These are phyloP conservation scores for Nephila pilipes DNA, from an alignment of 1,140 invertebrate species.

Conservation along the genomic window DNA sequence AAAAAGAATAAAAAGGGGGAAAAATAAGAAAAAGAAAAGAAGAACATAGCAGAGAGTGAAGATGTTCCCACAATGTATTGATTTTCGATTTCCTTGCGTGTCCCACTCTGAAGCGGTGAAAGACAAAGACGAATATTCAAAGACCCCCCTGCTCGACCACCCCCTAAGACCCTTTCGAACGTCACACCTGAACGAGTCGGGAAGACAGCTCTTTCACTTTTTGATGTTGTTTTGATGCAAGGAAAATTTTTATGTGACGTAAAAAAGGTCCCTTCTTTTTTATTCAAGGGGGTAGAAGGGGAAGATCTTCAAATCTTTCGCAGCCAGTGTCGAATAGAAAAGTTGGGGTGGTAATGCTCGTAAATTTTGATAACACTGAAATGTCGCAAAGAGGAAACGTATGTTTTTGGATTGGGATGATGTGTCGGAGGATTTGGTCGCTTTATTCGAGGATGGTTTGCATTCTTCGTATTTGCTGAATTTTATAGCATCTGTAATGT, in stretches of 20 bases:
- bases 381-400: not conserved
- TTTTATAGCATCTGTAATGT: no score
- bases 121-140: conserved; percentile 75
- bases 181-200: conserved; percentile 51
- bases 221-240: conserved; percentile 61
- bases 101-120: conserved; percentile 3
- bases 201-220: conserved; percentile 48
- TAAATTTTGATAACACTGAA: conserved; percentile 1
- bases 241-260: conserved; percentile 57
- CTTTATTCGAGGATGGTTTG: not conserved
- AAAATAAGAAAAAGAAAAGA: conserved; percentile 31
- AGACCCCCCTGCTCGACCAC: not conserved
- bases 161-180: not conserved
- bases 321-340: conserved; percentile 30
- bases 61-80: conserved; percentile 73
- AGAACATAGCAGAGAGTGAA: conserved; percentile 55
- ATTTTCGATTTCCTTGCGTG: conserved; percentile 75
- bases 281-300: not conserved
- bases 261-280: not conserved
- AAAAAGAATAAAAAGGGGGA: conserved; percentile 49
- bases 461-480: not conserved
- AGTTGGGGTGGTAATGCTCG: not conserved
- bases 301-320: conserved; percentile 6
- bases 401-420: not conserved
- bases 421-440: not conserved